Evolutionary conservation across 2,113 vertebrate species (phyloP), one percentile per base, ranked within the genome.

Genomic region (Aphelocoma coerulescens): DNA sequence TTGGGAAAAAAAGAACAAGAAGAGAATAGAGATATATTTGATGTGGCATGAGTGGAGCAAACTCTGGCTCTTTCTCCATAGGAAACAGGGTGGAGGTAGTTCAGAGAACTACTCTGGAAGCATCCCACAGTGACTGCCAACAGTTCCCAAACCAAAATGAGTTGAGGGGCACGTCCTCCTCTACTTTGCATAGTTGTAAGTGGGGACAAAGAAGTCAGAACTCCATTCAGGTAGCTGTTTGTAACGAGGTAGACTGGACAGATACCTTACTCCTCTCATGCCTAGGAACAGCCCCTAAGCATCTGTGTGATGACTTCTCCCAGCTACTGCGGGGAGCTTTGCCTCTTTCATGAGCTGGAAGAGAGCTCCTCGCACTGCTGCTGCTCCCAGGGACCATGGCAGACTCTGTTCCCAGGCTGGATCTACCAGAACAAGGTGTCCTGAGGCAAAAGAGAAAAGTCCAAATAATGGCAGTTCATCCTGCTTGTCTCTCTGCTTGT

Each of bases 161-260:
- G 17, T 10, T 9, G 20, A 73, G 26, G 28, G 48, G 49, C 17
- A 39, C 3, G 3, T 62, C 24, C 11, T 65, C 13, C 23, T 62
- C n/a, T 24, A 4, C n/a, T 71, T 66, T 18, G 4, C 19, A 11
- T 4, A 13, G 7, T 4, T 3, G 0, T 24, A 22, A 28, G 20
- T 11, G 4, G 3, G 33, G 16, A 52, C 33, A 51, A 57, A 49
- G 18, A 58, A 39, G 16, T 28, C 43, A 66, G 48, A 78, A 41
- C 2, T 26, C 6, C 37, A 62, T 21, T 35, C 20, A 57, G 21
- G 22, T 13, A 72, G 28, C 37, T 58, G 14, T 41, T 75, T 54
- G 39, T 67, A 33, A 27, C 13, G 37, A 49, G 39, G 46, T 11
- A 44, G n/a, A 16, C 24, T 39, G 32, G 20, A 27, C 8, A n/a